Evolutionary conservation across 2,888 invertebrate species (phyloP).

Genomic region (Trilocha varians): DNA sequence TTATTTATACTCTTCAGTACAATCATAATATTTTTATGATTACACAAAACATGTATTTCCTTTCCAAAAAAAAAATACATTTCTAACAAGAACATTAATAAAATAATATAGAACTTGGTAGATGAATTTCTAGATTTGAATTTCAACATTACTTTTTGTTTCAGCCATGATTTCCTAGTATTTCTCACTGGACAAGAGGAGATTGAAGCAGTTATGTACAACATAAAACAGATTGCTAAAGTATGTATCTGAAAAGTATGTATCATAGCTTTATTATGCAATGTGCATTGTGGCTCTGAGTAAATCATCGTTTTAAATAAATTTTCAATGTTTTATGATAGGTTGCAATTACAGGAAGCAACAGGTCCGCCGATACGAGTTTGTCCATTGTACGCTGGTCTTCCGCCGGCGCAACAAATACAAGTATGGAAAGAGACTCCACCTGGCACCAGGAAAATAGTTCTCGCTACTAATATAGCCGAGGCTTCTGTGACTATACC

Average conservation of each 20-base stretch:
- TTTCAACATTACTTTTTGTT: slow-evolving; percentile 28
- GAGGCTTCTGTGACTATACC: slow-evolving; percentile 98
- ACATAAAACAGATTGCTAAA: slow-evolving; percentile 81
- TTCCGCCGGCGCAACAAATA: slow-evolving; percentile 89
- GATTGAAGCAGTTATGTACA: slow-evolving; percentile 88
- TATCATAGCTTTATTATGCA: not conserved
- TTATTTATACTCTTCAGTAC: not conserved
- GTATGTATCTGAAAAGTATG: slow-evolving; percentile 39
- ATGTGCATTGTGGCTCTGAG: slow-evolving; percentile 7
- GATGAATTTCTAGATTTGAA: slow-evolving; percentile 3
- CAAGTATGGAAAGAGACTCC: slow-evolving; percentile 86
- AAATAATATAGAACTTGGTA: not conserved
- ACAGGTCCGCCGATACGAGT: slow-evolving; percentile 81
- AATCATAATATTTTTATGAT: no score
- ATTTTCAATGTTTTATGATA: slow-evolving; percentile 19
- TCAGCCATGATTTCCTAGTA: slow-evolving; percentile 90
- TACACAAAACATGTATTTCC: no score
- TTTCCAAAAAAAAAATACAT: no score
- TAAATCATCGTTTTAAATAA: slow-evolving; percentile 7
- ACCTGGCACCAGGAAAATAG: slow-evolving; percentile 86
- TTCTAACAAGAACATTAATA: no score
- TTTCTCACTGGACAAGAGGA: slow-evolving; percentile 98
- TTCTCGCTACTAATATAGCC: slow-evolving; percentile 97
- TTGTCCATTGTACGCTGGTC: slow-evolving; percentile 92
- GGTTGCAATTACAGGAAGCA: slow-evolving; percentile 54